These are phyloP conservation scores for Bovichtus variegatus DNA, from an alignment of 2,797 vertebrate species.

Conservation along the genomic window DNA sequence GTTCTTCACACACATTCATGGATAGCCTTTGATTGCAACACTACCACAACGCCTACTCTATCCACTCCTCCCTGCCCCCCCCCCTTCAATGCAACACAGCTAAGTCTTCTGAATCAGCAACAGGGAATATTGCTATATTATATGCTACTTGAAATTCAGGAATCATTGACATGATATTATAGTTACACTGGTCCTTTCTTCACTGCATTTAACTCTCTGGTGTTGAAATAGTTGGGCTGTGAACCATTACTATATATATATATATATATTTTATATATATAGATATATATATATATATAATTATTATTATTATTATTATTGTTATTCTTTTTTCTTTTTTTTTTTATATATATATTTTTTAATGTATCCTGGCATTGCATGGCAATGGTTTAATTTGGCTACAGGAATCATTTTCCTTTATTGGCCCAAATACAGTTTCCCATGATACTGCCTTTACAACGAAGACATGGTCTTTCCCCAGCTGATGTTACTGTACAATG, in stretches of 20 bases:
- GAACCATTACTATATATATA: background rate
- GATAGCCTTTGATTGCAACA: background rate
- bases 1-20: background rate
- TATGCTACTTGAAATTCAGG: background rate
- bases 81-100: slow-evolving; percentile 2
- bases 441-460: background rate
- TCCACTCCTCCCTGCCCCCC: background rate
- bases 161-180: background rate
- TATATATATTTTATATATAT: too few species aligned
- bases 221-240: background rate
- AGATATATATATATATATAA: too few species aligned
- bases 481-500: too few species aligned
- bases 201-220: background rate
- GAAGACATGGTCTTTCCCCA: background rate
- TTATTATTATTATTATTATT: too few species aligned
- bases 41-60: background rate
- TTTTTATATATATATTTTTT: too few species aligned
- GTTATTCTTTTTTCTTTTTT: too few species aligned
- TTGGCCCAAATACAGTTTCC: background rate
- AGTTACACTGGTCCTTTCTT: background rate
- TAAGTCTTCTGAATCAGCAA: background rate
- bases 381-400: background rate
- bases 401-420: background rate
- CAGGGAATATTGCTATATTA: background rate
- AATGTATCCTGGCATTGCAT: background rate